These are phyloP conservation scores for Bubo scandiacus DNA, from an alignment of 2,113 vertebrate species.

Conservation along the genomic window DNA sequence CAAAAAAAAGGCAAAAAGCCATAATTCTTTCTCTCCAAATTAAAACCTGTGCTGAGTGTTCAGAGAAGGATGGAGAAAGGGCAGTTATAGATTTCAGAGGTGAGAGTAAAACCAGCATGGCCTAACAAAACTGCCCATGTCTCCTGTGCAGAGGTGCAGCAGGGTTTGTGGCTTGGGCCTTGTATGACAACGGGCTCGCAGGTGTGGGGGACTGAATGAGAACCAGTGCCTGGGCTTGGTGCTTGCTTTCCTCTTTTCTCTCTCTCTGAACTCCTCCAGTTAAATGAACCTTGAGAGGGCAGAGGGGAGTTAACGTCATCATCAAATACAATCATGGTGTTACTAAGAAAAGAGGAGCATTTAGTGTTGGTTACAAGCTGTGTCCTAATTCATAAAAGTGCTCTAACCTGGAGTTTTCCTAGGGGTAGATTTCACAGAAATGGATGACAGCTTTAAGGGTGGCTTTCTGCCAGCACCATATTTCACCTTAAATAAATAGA, in stretches of 20 bases:
- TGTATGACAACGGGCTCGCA: rapidly evolving
- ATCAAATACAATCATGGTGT: rapidly evolving
- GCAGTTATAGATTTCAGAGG: neutral
- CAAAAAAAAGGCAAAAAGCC: neutral
- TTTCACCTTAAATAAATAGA: neutral
- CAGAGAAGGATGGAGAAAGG: neutral
- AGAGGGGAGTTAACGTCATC: neutral
- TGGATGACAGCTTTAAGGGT: neutral
- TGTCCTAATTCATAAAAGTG: neutral
- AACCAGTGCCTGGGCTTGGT: neutral
- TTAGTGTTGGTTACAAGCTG: neutral
- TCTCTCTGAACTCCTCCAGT: neutral
- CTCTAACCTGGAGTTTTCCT: neutral
- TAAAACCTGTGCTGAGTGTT: neutral
- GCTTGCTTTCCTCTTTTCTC: rapidly evolving
- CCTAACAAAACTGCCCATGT: rapidly evolving
- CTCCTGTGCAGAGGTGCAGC: neutral
- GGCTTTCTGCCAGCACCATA: neutral
- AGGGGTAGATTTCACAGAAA: neutral
- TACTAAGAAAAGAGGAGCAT: neutral
- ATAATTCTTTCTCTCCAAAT: neutral
- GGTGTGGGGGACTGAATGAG: rapidly evolving
- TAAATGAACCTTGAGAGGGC: neutral
- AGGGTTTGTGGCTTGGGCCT: neutral
- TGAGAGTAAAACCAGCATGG: rapidly evolving